Evolutionary conservation across 2,113 vertebrate genomes (phyloP).

Genomic region (Acanthochromis polyacanthus): DNA sequence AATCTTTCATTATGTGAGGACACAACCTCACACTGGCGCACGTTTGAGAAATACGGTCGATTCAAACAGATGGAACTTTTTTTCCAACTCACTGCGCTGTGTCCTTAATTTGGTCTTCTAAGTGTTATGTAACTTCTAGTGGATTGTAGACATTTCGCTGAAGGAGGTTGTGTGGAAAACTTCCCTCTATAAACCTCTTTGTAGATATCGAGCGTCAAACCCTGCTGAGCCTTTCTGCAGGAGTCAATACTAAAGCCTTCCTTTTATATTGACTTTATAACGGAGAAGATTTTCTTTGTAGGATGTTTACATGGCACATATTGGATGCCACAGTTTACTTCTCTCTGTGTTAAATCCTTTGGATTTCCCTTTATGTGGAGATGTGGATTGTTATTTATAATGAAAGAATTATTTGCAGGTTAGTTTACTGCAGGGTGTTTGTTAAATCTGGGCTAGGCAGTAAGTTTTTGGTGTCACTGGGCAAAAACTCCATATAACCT

Average conservation of each 20-base stretch:
- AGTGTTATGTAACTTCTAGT: constrained; percentile 25
- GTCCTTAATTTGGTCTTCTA: constrained; percentile 14
- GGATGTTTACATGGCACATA: constrained; percentile 13
- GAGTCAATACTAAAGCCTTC: constrained; percentile 8
- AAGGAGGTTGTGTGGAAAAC: constrained; percentile 28
- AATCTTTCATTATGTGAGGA: constrained; percentile 35
- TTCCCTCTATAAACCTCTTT: constrained; percentile 16
- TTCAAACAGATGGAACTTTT: constrained; percentile 15
- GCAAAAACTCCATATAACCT: too few species aligned
- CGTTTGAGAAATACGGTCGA: not conserved
- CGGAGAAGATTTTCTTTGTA: constrained; percentile 11
- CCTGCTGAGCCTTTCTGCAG: constrained; percentile 5
- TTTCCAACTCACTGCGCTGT: constrained; percentile 6
- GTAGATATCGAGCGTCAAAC: constrained; percentile 43
- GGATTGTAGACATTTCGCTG: constrained; percentile 40
- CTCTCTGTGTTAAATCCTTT: constrained; percentile 13
- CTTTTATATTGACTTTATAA: constrained; percentile 44
- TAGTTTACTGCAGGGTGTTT: not conserved
- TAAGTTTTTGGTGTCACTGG: too few species aligned
- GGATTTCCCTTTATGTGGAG: not conserved
- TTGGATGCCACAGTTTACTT: not conserved
- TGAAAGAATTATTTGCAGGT: not conserved
- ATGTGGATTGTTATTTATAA: not conserved
- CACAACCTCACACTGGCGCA: constrained; percentile 12
- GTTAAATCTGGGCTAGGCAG: too few species aligned